Base-by-base conservation (phyloP, 2,797 vertebrate species). In the Eurystomus glaucurus region DNA sequence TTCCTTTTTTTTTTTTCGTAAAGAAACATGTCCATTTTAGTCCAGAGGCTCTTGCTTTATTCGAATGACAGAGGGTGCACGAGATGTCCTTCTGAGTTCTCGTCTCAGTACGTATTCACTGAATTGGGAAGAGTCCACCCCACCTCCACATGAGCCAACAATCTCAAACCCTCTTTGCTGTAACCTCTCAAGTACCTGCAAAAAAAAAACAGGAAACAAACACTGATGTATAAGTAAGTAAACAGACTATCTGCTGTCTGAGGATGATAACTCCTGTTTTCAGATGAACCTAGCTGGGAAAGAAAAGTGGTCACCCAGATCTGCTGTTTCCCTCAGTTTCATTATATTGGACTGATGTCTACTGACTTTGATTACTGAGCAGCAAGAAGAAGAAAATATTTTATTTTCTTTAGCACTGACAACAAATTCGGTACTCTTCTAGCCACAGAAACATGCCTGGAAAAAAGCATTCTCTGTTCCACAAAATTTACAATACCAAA, bases 1-100 rank as follows among this genome's bases (percentile, higher is more conserved):
- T 23, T 35, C 77, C 2, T 8, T 76, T 48, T 93, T 78, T 48
- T 10, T 62, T 66, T 79, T 62, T 91, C 96, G 93, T 98, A 98
- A 97, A 98, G 97, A 98, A 98, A 97, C 79, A 41, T 65, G 97
- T 98, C 98, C 95, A 89, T 98, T 99, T 96, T 98, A 99, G 98
- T 99, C 99, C 99, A 99, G 99, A 98, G 99, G 99, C 97, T 99
- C 99, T 96, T 99, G 99, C 98, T 99, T 99, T 99, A 99, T 99
- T 98, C 99, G 99, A 99, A 99, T 99, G 98, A 99, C 99, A 41
- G 99, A 99, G 95, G 99, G 98, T 45, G 98, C 98, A 75, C 99
- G 99, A 96, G 99, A 99, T 69, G 99, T 98, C 98, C 99, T 98
- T 98, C 99, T 99, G 98, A 99, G 99, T 98, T 99, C 99, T 98